Evolutionary conservation across 2,113 vertebrate species (phyloP).

Genomic region (Megaleporinus macrocephalus): DNA sequence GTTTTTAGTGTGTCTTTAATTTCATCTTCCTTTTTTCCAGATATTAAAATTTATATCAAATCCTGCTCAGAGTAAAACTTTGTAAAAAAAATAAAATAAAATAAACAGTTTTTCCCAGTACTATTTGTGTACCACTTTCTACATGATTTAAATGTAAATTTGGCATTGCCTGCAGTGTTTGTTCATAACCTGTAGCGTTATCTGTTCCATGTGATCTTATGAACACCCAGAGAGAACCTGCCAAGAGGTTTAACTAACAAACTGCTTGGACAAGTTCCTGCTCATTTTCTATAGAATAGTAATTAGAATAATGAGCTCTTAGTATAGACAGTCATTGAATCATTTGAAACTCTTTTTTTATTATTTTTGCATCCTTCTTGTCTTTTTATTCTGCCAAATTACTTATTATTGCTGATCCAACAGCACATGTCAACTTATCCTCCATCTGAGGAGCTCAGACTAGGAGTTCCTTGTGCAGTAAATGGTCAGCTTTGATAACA

Average conservation of each 20-base stretch:
- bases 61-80: neutral
- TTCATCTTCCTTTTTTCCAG: neutral
- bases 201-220: neutral
- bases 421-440: slow-evolving; percentile 14
- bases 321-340: neutral
- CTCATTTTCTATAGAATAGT: neutral
- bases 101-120: neutral
- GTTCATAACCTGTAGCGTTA: neutral
- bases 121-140: neutral
- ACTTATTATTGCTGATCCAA: slow-evolving; percentile 1
- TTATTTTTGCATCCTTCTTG: neutral
- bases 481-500: slow-evolving; percentile 42
- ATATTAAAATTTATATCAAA: neutral
- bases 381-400: slow-evolving; percentile 9
- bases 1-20: neutral
- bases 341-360: neutral
- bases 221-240: neutral
- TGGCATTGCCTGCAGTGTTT: neutral
- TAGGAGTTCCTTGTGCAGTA: slow-evolving; percentile 16
- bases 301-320: neutral
- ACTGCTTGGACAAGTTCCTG: neutral
- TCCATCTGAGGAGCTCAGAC: neutral
- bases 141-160: neutral
- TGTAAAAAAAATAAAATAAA: too few species aligned
- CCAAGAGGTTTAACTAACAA: neutral